Evolutionary conservation across 2,888 invertebrate species (phyloP), one percentile per base, ranked within the genome.

Genomic region (Ormia ochracea): DNA sequence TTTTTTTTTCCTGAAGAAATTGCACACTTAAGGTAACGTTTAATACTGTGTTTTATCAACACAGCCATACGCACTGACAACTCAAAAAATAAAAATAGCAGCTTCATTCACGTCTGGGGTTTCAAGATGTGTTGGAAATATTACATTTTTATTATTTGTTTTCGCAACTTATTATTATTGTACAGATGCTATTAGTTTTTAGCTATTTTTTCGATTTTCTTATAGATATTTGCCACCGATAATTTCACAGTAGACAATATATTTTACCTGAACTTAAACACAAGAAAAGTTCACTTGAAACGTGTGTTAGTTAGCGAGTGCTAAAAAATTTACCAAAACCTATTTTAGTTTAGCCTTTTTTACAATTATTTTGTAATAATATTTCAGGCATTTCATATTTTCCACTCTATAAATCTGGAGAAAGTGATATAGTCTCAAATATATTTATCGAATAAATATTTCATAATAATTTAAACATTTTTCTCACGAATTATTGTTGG

Each of bases 91-190:
- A 43, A 59, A 23, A 23, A 52, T 1, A 31, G 6, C 52, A 7
- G 10, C n/a, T 38, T 41, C 21, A 21, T 61, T 31, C 48, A 58
- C 6, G 41, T 45, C 48, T 65, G 56, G 70, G 63, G 48, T 50
- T 54, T 41, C 17, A 45, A 59, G 38, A 54, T 58, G 41, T 54
- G 65, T 74, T 50, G 61, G 45, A 41, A 61, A 73, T 63, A 73
- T 73, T 45, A 10, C 31, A n/a, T 36, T 19, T 4, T 12, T 36
- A n/a, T 56, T 41, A 45, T 66, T 58, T 69, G 54, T 26, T 80
- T 74, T 72, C 31, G 52, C 68, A 74, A 65, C 65, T 66, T 68
- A 66, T 70, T 74, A 79, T 36, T 58, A 68, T 69, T 45, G 74
- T 81, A 77, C 23, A 77, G 54, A 66, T 77, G 41, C 52, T 21